Conservation (phyloP, 2,797 vertebrate species). For the Chelidonichthys spinosus region DNA sequence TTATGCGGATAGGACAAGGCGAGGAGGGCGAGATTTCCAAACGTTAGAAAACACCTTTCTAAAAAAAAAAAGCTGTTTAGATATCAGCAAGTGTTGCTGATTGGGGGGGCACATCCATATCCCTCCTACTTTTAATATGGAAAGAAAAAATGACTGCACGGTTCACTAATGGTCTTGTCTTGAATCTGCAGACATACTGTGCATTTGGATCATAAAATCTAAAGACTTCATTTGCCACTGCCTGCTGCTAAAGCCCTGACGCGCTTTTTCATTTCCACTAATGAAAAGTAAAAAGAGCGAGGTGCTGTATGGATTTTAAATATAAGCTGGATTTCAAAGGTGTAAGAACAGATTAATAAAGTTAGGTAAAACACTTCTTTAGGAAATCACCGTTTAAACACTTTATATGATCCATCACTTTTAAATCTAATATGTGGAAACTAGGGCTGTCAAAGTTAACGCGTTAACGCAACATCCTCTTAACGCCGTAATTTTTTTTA, state of each 20-base stretch:
- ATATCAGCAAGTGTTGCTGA: constrained; percentile 32
- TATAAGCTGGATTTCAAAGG: constrained; percentile 15
- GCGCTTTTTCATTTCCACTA: constrained; percentile 38
- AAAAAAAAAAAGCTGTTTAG: constrained; percentile 23
- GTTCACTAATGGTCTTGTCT: constrained; percentile 49
- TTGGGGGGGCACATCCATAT: constrained; percentile 31
- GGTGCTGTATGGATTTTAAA: constrained; percentile 31
- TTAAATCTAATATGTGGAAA: constrained; percentile 5
- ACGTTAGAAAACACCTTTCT: too few species aligned
- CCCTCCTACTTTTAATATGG: constrained; percentile 18
- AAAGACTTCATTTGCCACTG: constrained; percentile 37
- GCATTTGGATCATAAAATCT: constrained; percentile 42
- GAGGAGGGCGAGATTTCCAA: too few species aligned
- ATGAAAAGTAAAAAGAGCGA: constrained; percentile 42
- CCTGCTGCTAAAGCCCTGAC: constrained; percentile 48
- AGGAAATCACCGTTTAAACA: not conserved
- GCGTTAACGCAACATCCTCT: too few species aligned
- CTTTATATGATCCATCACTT: constrained; percentile 2
- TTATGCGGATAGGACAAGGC: too few species aligned
- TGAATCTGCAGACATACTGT: constrained; percentile 41
- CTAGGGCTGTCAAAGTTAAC: too few species aligned
- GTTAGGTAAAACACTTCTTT: constrained; percentile 7
- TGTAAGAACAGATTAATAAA: not conserved
- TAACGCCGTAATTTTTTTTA: too few species aligned
- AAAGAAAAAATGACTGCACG: constrained; percentile 19